Conservation (phyloP, 2,113 vertebrate genomes). For the Donacobius atricapilla region DNA sequence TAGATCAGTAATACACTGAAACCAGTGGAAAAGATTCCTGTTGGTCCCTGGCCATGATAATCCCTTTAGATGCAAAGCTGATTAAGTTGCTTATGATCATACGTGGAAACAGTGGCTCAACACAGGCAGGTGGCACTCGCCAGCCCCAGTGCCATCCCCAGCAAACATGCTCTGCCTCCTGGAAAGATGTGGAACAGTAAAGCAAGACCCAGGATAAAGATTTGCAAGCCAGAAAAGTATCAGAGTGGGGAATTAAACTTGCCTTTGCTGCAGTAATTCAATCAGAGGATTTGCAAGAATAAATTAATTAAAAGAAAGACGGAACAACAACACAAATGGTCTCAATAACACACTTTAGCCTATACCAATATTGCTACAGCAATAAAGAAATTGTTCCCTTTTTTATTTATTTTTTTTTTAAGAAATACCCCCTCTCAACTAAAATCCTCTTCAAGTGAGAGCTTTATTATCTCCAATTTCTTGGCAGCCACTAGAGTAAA, state of each 20-base stretch:
- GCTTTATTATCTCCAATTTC: conserved; percentile 77
- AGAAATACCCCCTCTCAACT: conserved; percentile 45
- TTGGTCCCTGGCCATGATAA: not conserved
- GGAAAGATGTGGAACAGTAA: not conserved
- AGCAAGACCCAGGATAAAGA: conserved; percentile 4
- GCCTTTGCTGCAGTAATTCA: conserved; percentile 22
- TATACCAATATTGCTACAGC: not conserved
- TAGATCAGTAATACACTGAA: not conserved
- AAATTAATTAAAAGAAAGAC: conserved; percentile 20
- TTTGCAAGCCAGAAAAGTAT: conserved; percentile 7
- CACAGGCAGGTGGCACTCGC: not conserved
- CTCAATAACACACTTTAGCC: not conserved
- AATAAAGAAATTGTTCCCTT: not conserved
- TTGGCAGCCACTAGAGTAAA: conserved; percentile 72
- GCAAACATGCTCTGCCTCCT: not conserved
- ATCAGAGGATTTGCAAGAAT: conserved; percentile 2
- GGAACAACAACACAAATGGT: not conserved
- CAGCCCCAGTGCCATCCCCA: not conserved
- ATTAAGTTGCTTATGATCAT: not conserved
- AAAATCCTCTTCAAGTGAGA: conserved; percentile 65
- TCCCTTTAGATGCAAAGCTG: conserved; percentile 17
- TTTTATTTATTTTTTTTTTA: not conserved
- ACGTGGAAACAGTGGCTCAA: not conserved
- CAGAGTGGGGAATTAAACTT: conserved; percentile 8
- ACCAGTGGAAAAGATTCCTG: not conserved